phyloP scores from a whole-genome alignment of 2,113 vertebrate species.

The Rhinopomastus cyanomelas region DNA sequence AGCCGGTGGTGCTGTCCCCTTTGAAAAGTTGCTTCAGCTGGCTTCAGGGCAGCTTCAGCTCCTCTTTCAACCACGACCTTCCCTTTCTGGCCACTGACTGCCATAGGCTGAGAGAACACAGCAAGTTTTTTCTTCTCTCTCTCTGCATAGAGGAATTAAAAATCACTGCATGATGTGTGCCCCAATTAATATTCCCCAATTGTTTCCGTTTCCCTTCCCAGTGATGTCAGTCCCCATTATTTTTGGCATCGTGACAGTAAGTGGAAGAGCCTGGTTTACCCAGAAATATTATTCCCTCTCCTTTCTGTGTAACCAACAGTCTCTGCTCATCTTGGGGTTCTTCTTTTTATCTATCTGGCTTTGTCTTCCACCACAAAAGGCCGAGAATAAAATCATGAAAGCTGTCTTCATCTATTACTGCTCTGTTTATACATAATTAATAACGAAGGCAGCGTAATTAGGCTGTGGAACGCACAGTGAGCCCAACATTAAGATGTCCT shows the following conservation, averaged over 20 bases:
- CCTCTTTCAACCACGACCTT: neutral
- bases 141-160: neutral
- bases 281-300: neutral
- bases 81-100: neutral
- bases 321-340: neutral
- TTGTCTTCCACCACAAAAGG: neutral
- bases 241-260: neutral
- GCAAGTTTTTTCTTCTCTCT: neutral
- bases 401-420: conserved; percentile 29
- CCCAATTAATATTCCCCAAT: conserved; percentile 44
- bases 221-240: conserved; percentile 40
- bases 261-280: neutral
- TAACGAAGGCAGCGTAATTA: conserved; percentile 60
- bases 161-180: neutral
- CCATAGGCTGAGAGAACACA: neutral
- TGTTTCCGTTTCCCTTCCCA: conserved; percentile 47
- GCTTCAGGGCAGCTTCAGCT: neutral
- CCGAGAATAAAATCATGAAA: conserved; percentile 25
- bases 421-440: conserved; percentile 21
- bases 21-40: neutral
- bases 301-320: neutral
- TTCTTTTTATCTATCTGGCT: neutral
- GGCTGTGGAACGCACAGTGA: conserved; percentile 37
- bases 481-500: conserved; percentile 40
- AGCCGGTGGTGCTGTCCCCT: neutral